Evolutionary conservation across 2,888 invertebrate species (phyloP).

Genomic region (Steinernema carpocapsae): DNA sequence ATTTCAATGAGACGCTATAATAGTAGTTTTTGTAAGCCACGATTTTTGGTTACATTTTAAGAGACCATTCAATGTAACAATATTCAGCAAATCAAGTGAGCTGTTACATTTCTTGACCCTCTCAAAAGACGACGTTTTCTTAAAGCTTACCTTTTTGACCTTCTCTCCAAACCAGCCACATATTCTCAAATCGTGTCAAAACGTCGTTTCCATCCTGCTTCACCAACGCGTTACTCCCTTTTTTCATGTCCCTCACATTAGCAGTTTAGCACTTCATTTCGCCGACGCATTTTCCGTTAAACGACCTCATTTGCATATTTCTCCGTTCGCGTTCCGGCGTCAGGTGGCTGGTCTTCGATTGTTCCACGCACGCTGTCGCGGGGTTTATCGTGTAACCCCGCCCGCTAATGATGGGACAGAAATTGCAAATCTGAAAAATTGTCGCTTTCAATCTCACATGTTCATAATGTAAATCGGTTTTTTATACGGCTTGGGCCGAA

Average conservation of each 20-base stretch:
- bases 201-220: background rate
- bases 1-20: no score
- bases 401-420: no score
- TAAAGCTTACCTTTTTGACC: no score
- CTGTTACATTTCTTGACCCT: no score
- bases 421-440: background rate
- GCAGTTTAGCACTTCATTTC: slow-evolving; percentile 18
- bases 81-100: no score
- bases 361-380: background rate
- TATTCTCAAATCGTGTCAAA: no score
- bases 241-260: slow-evolving; percentile 11
- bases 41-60: no score
- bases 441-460: background rate
- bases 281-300: slow-evolving; percentile 14
- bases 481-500: background rate
- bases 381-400: no score
- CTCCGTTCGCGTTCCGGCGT: slow-evolving; percentile 15
- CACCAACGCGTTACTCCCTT: background rate
- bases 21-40: no score
- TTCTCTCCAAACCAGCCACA: no score
- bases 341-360: background rate
- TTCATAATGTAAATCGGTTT: slow-evolving; percentile 13
- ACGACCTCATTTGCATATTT: slow-evolving; percentile 32
- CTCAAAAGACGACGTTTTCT: no score
- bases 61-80: no score